These are phyloP conservation scores for Chaetorhynchus papuensis DNA, from an alignment of 2,113 vertebrate genomes.

Conservation along the genomic window DNA sequence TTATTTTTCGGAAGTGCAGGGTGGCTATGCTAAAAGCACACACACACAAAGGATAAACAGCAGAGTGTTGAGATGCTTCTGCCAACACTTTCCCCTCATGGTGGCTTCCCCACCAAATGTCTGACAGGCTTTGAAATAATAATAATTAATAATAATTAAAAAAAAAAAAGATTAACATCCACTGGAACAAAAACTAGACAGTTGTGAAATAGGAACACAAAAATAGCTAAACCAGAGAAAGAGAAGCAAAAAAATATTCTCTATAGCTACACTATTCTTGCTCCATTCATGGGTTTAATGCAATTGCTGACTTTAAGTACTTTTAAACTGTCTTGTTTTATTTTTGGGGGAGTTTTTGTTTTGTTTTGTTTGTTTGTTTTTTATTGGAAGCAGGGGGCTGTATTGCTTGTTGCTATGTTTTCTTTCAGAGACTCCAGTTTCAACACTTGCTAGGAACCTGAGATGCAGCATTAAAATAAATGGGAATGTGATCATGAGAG, in stretches of 20 bases:
- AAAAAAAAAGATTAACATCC: neutral
- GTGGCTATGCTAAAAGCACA: neutral
- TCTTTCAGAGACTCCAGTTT: neutral
- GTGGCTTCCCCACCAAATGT: neutral
- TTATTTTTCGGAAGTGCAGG: neutral
- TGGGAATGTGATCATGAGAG: neutral
- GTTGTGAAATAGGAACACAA: neutral
- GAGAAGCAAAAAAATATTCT: neutral
- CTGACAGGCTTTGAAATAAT: neutral
- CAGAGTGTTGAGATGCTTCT: neutral
- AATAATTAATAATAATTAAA: neutral
- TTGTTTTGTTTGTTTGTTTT: no score
- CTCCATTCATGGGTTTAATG: neutral
- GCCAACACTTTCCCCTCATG: neutral
- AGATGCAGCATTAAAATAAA: neutral
- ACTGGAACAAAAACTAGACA: neutral
- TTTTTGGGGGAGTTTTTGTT: neutral
- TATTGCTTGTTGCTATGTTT: neutral
- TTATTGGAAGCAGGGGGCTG: neutral
- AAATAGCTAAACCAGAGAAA: neutral
- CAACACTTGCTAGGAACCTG: neutral
- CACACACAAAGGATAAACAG: neutral
- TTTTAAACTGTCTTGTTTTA: neutral
- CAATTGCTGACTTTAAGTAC: neutral
- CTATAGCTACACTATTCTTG: neutral